Evolutionary conservation across 2,113 vertebrate species (phyloP).

Genomic region (Elephas maximus): DNA sequence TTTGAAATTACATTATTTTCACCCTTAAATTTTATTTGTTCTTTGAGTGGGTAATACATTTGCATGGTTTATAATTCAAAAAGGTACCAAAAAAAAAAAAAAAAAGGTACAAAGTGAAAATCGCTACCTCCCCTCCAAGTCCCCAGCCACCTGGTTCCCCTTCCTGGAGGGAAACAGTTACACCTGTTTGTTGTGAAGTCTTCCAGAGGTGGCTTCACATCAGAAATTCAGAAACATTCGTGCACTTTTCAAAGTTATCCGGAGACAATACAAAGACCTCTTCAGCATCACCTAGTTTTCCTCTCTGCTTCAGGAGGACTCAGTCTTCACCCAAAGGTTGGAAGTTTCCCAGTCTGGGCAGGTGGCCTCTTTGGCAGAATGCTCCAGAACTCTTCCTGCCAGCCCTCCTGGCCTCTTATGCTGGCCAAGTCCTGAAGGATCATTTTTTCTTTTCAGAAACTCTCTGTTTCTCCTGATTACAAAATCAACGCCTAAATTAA

Average conservation of each 20-base stretch:
- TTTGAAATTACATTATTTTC: neutral
- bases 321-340: neutral
- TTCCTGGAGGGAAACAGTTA: neutral
- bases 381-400: neutral
- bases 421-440: neutral
- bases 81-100: neutral
- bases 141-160: neutral
- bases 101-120: neutral
- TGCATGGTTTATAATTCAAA: neutral
- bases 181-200: accelerated
- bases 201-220: accelerated
- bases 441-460: neutral
- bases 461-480: neutral
- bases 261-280: neutral
- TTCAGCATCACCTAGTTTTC: neutral
- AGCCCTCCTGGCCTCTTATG: neutral
- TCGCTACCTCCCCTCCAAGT: neutral
- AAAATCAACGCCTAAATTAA: neutral
- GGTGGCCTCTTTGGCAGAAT: constrained; percentile 12
- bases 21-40: neutral
- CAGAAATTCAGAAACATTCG: neutral
- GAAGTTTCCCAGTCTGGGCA: neutral
- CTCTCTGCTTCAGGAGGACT: neutral
- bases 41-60: neutral
- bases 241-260: neutral